phyloP scores from a whole-genome alignment of 2,797 vertebrate genomes.

The Tolypeutes matacus region DNA sequence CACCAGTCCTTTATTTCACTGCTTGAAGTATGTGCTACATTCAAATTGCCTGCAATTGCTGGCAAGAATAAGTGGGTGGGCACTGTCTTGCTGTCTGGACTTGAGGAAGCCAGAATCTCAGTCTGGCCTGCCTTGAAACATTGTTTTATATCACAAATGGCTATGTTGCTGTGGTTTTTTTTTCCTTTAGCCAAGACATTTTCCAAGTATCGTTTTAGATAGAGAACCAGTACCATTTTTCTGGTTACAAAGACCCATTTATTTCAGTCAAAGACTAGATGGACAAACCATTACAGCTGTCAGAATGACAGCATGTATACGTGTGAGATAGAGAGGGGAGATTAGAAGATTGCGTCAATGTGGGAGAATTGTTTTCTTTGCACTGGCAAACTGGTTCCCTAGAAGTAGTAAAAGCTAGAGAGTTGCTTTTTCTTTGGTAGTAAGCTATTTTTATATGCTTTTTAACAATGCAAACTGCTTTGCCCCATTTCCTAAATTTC shows the following conservation, averaged over 20 bases:
- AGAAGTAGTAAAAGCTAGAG: neutral
- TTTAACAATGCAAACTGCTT: neutral
- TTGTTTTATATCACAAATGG: neutral
- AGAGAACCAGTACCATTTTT: constrained; percentile 30
- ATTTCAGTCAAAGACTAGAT: constrained; percentile 23
- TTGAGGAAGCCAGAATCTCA: neutral
- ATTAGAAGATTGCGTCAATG: neutral
- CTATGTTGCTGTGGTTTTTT: neutral
- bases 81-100: neutral
- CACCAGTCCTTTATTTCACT: neutral
- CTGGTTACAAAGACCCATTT: neutral
- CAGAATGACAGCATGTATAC: neutral
- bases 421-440: neutral
- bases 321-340: neutral
- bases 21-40: neutral
- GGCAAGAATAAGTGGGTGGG: neutral
- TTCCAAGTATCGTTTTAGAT: neutral
- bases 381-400: neutral
- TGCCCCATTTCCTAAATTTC: neutral
- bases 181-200: neutral
- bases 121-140: neutral
- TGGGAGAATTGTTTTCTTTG: neutral
- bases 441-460: neutral
- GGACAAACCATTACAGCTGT: neutral
- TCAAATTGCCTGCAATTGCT: neutral